Percentiles rank a stretch among this genome's conserved stretches.
Evolutionary conservation across 2,113 vertebrate species (phyloP).

Genomic region (Crotalus tigris): DNA sequence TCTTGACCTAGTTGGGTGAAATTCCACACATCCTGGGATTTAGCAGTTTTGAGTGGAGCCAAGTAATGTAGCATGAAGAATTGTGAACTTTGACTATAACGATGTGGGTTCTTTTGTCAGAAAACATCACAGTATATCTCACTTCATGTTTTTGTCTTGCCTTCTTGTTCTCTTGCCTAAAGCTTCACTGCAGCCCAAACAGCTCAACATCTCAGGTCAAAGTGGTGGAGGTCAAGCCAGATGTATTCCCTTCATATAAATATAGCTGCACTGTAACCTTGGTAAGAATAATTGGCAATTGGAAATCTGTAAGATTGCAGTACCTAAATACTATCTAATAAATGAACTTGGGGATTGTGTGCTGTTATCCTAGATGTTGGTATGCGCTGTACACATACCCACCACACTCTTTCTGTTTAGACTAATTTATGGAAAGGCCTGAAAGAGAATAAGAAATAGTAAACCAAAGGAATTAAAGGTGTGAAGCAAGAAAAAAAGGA

Average conservation of each 20-base stretch:
- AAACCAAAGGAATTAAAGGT: neutral
- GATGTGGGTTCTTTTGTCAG: neutral
- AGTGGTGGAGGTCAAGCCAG: conserved; percentile 73
- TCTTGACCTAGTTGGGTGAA: neutral
- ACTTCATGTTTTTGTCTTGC: conserved; percentile 2
- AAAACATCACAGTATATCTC: neutral
- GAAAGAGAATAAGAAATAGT: neutral
- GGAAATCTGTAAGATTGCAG: neutral
- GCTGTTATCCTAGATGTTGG: neutral
- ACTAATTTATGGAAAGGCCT: neutral
- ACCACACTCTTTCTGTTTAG: neutral
- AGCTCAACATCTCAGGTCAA: conserved; percentile 66
- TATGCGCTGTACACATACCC: neutral
- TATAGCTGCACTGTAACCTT: conserved; percentile 76
- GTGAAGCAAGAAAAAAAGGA: neutral
- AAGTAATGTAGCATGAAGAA: neutral
- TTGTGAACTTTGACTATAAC: neutral
- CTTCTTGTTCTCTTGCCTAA: conserved; percentile 39
- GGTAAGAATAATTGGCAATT: conserved; percentile 55
- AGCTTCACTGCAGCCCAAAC: conserved; percentile 59
- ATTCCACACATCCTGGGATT: neutral
- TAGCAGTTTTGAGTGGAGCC: neutral
- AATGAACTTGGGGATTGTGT: neutral
- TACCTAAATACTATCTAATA: neutral
- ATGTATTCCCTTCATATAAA: conserved; percentile 75